These are phyloP conservation scores for Macrosoma leucophasiata DNA, from an alignment of 2,888 invertebrate species.

Conservation along the genomic window DNA sequence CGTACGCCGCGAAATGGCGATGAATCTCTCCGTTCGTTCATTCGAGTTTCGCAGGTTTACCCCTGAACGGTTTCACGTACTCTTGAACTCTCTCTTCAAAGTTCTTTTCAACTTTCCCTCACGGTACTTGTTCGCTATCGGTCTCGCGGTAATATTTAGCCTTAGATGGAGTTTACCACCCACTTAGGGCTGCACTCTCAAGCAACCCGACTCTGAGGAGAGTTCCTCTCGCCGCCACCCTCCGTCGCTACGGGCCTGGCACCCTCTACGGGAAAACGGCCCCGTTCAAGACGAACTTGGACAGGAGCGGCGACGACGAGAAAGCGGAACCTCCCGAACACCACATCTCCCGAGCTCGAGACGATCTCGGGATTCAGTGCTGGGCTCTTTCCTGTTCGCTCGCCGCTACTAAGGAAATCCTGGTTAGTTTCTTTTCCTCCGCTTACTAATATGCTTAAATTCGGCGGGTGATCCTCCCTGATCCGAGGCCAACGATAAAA, in stretches of 20 bases:
- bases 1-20: constrained; percentile 37
- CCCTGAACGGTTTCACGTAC: constrained; percentile 70
- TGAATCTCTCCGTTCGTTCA: constrained; percentile 60
- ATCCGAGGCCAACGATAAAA: constrained; percentile 50
- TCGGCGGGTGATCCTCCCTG: constrained; percentile 61
- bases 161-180: constrained; percentile 77
- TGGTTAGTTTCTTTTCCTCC: constrained; percentile 76
- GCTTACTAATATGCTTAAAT: constrained; percentile 82
- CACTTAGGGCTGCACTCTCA: constrained; percentile 70
- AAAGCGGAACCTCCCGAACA: constrained; percentile 64
- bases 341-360: constrained; percentile 64
- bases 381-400: constrained; percentile 76
- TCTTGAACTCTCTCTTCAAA: constrained; percentile 77
- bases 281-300: constrained; percentile 70
- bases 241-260: constrained; percentile 68
- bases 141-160: constrained; percentile 78
- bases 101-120: constrained; percentile 83
- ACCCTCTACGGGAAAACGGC: constrained; percentile 68
- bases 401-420: constrained; percentile 53
- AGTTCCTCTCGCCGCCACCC: constrained; percentile 33
- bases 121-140: constrained; percentile 81
- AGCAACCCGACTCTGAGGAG: constrained; percentile 66
- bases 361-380: constrained; percentile 68
- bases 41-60: constrained; percentile 76
- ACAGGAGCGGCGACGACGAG: constrained; percentile 40